These are phyloP conservation scores for Ophion ellenae DNA, from an alignment of 2,888 invertebrate species.

Conservation along the genomic window DNA sequence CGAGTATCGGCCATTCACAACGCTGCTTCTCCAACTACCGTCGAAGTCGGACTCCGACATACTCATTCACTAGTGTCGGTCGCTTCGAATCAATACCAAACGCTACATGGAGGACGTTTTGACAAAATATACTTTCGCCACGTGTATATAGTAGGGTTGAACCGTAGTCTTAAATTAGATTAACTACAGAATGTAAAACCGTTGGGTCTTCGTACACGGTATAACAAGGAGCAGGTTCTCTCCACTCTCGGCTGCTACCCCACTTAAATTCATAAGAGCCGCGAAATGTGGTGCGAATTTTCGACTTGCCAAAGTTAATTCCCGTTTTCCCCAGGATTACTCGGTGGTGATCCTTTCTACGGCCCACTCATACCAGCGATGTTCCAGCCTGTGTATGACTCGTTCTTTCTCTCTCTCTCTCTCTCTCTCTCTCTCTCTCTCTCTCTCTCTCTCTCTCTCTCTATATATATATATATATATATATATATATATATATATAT, in stretches of 20 bases:
- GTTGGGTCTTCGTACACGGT: slow-evolving; percentile 33
- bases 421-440: neutral
- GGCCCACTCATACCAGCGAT: slow-evolving; percentile 57
- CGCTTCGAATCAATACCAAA: neutral
- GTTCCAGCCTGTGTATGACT: slow-evolving; percentile 11
- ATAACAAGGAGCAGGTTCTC: slow-evolving; percentile 41
- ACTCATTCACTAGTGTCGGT: neutral
- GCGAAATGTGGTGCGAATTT: slow-evolving; percentile 80
- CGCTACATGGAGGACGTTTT: neutral
- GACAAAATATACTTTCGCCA: neutral
- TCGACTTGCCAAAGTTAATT: slow-evolving; percentile 79
- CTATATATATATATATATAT: slow-evolving; percentile 34
- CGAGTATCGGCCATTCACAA: no score
- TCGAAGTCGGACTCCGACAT: neutral
- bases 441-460: slow-evolving; percentile 35
- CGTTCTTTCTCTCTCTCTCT: slow-evolving; percentile 31
- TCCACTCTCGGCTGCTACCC: slow-evolving; percentile 42
- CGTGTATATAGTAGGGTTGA: neutral
- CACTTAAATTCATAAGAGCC: slow-evolving; percentile 80
- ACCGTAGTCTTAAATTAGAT: neutral
- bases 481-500: slow-evolving; percentile 14
- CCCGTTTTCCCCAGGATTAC: slow-evolving; percentile 79
- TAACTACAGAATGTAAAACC: slow-evolving; percentile 26
- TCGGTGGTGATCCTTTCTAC: slow-evolving; percentile 69
- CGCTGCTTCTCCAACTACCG: no score